phyloP scores from a whole-genome alignment of 92 coral and sea anemone species.

The Phenganax subtilis region DNA sequence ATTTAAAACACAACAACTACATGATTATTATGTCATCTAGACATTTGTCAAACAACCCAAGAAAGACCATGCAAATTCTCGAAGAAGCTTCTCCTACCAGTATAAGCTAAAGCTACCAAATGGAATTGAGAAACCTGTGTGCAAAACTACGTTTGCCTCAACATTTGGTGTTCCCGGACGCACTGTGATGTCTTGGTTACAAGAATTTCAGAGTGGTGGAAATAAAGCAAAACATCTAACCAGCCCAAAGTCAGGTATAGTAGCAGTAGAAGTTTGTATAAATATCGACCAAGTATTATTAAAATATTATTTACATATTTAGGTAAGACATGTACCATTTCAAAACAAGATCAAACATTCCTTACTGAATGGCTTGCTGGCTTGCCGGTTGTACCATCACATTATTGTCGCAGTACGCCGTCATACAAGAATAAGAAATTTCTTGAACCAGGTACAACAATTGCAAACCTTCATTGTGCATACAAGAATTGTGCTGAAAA shows the following conservation, averaged over 20 bases:
- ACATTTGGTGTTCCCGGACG: slow-evolving; percentile 1
- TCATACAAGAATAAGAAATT: not conserved
- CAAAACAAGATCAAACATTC: not conserved
- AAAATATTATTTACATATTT: not conserved
- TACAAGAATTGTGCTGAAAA: not conserved
- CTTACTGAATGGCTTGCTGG: not conserved
- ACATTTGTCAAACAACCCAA: not conserved
- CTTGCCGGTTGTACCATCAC: slow-evolving; percentile 32
- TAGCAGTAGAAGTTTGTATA: not conserved
- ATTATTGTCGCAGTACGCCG: slow-evolving; percentile 24
- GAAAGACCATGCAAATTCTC: not conserved
- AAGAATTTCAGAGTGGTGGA: not conserved
- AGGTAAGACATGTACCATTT: not conserved
- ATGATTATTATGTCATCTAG: not conserved
- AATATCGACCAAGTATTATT: not conserved
- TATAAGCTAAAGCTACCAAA: slow-evolving; percentile 9
- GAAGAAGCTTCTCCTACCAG: not conserved
- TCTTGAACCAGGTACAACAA: slow-evolving; percentile 6
- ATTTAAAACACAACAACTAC: not conserved
- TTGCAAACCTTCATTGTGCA: not conserved
- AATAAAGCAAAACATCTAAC: not conserved
- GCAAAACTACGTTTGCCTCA: slow-evolving; percentile 5
- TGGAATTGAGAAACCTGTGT: slow-evolving; percentile 13
- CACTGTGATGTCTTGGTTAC: slow-evolving; percentile 1
- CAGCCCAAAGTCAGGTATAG: not conserved